These are phyloP conservation scores for Malurus cyaneus DNA, from an alignment of 2,113 vertebrate genomes.

Conservation along the genomic window DNA sequence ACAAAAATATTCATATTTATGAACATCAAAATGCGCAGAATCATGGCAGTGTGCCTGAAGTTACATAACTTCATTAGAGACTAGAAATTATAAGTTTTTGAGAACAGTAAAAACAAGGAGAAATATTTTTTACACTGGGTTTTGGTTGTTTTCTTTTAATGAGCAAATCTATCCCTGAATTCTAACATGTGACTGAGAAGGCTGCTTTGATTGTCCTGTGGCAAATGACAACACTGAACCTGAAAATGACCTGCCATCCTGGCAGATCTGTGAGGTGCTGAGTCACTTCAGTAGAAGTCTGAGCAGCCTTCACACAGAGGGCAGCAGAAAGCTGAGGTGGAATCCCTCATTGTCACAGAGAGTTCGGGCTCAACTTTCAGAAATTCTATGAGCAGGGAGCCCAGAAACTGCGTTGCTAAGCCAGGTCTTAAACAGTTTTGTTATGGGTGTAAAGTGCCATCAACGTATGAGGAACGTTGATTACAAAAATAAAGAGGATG, in stretches of 20 bases:
- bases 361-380: background rate
- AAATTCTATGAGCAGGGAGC: background rate
- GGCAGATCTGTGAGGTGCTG: background rate
- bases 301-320: background rate
- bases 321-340: background rate
- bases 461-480: background rate
- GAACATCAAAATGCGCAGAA: background rate
- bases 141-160: background rate
- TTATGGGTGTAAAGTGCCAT: background rate
- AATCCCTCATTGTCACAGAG: background rate
- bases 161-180: background rate
- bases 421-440: background rate
- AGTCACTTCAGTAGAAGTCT: background rate
- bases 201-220: background rate
- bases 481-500: background rate
- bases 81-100: background rate
- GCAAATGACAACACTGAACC: background rate
- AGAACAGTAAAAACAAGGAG: background rate
- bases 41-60: background rate
- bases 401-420: background rate
- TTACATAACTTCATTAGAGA: background rate
- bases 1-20: background rate
- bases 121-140: background rate
- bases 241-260: background rate
- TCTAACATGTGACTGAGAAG: background rate